Base-by-base conservation (phyloP, 2,888 invertebrate species). In the Diarsia dahlii region DNA sequence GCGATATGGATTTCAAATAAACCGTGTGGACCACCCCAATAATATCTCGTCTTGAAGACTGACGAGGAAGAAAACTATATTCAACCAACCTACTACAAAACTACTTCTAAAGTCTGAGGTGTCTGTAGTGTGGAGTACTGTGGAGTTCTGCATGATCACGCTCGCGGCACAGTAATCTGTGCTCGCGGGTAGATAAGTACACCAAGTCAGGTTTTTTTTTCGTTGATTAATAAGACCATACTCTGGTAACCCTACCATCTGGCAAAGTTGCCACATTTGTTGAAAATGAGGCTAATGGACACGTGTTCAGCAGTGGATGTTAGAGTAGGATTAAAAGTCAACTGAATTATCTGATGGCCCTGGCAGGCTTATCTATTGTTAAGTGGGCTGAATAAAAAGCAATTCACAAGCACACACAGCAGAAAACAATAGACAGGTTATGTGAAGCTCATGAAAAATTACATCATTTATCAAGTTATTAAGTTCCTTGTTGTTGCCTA, bases 371-470 rank as follows among this genome's bases (percentile, higher is more conserved):
- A 20, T 20, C 12, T 79, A 39, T 39, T 34, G 62, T 48, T 39
- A 62, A n/a, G n/a, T n/a, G n/a, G 20, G 28, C 15, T 75, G 52
- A 34, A 56, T 56, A 23, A 79, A 79, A 48, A 58, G 15, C 45
- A 45, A 69, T 52, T 52, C 15, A 28, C 13, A 45, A 28, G 5
- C 6, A 45, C n/a, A 75, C 18, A 45, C 18, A 34, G 23, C 45
- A 46, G 2, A 50, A 45, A 78, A 45, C 23, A 65, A 56, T 48
- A 13, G 20, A 1, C 56, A 12, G 13, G 18, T n/a, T 18, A 20
- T 34, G 18, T 45, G 58, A 5, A 39, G 20, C 52, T 69, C 23
- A 62, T 83, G 34, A 60, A 78, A 83, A 20, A 54, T 82, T 79
- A 66, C 50, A 56, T 63, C n/a, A 78, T 69, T 69, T 72, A 39